Conservation (phyloP, 2,113 vertebrate species). For the Hipposideros armiger region DNA sequence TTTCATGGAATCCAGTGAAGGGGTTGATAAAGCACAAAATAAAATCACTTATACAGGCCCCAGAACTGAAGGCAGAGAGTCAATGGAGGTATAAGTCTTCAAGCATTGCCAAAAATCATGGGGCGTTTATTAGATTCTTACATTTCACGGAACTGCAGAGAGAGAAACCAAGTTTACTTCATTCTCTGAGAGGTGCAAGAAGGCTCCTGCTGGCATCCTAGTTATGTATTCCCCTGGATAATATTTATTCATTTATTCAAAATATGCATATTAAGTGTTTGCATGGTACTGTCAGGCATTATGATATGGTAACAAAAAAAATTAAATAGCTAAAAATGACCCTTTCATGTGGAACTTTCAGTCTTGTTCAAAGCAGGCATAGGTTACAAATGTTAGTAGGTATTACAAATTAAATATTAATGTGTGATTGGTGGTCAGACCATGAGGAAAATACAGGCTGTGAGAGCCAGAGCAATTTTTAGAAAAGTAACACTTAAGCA, state of each 20-base stretch:
- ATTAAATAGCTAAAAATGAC: background rate
- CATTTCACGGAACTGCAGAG: background rate
- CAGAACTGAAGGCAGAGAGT: background rate
- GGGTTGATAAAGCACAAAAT: background rate
- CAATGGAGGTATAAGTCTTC: background rate
- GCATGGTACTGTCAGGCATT: background rate
- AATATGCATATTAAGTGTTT: background rate
- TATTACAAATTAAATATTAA: background rate
- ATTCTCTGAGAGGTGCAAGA: background rate
- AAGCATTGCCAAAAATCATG: background rate
- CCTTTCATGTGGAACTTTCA: background rate
- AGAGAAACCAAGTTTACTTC: slow-evolving; percentile 6
- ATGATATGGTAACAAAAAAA: background rate
- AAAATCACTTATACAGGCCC: background rate
- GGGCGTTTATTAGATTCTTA: slow-evolving; percentile 24
- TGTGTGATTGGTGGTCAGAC: background rate
- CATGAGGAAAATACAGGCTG: background rate
- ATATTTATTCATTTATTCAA: background rate
- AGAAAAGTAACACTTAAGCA: background rate
- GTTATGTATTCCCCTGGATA: background rate
- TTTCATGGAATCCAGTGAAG: background rate
- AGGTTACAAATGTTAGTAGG: background rate
- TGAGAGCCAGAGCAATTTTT: background rate
- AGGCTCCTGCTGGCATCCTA: background rate
- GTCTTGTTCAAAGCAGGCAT: background rate